Evolutionary conservation across 2,797 vertebrate species (phyloP).

Genomic region (Semotilus atromaculatus): DNA sequence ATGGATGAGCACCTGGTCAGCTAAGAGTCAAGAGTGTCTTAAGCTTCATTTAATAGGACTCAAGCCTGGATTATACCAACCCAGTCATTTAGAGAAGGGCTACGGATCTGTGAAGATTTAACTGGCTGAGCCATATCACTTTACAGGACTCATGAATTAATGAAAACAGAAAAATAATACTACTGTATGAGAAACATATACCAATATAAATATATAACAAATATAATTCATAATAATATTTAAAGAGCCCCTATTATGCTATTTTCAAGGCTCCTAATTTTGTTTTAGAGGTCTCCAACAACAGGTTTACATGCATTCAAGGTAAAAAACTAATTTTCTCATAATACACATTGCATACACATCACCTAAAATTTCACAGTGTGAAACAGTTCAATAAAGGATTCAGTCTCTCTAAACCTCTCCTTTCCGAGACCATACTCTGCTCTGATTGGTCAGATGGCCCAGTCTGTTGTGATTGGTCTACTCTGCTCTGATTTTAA

Average conservation of each 20-base stretch:
- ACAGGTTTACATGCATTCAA: neutral
- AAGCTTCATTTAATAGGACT: slow-evolving; percentile 28
- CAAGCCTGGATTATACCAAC: neutral
- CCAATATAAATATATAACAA: neutral
- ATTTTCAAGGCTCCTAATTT: neutral
- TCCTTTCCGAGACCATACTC: too few relatives aligned
- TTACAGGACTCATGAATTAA: neutral
- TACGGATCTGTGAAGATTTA: neutral
- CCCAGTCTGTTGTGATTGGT: too few relatives aligned
- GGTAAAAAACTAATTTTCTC: neutral
- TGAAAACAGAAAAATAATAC: neutral
- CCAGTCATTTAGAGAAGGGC: neutral
- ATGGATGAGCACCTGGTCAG: neutral
- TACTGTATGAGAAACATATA: neutral
- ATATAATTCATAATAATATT: neutral
- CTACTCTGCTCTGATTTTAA: too few relatives aligned
- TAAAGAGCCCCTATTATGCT: neutral
- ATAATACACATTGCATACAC: too few relatives aligned
- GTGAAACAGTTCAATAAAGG: too few relatives aligned
- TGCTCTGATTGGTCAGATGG: too few relatives aligned
- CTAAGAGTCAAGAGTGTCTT: neutral
- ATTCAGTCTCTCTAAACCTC: too few relatives aligned
- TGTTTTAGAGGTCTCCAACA: neutral
- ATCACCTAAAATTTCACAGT: too few relatives aligned
- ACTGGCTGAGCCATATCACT: neutral